Conservation (phyloP, 2,888 invertebrate genomes). For the Polymixis lichenea region DNA sequence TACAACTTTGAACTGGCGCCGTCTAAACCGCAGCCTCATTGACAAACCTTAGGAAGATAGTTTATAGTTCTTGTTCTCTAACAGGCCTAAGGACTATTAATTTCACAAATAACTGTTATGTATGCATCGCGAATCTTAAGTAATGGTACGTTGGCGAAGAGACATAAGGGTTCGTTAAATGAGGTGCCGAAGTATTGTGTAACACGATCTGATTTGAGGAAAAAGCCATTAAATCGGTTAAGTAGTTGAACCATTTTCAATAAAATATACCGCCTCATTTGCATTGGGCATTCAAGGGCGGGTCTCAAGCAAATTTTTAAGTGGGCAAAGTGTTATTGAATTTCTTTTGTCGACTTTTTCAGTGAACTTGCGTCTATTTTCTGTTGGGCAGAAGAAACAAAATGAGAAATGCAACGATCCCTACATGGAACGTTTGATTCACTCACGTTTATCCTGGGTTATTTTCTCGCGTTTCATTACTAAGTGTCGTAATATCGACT, state of each 20-base stretch:
- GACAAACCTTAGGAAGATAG: slow-evolving; percentile 8
- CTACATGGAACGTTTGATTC: not conserved
- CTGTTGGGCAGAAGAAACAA: not conserved
- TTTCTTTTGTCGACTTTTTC: not conserved
- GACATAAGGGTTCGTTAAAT: not conserved
- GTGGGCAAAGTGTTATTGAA: not conserved
- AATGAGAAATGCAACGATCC: not conserved
- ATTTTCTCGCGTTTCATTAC: not conserved
- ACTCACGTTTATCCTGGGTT: not conserved
- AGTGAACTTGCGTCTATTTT: not conserved
- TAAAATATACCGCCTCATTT: slow-evolving; percentile 4
- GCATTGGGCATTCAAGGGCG: not conserved
- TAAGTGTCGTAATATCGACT: not conserved
- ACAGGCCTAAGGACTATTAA: slow-evolving; percentile 10
- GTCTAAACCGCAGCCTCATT: slow-evolving; percentile 20
- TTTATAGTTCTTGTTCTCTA: slow-evolving; percentile 1
- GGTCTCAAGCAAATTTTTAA: not conserved
- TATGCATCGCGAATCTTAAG: not conserved
- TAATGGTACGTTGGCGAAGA: not conserved
- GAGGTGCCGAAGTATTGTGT: not conserved
- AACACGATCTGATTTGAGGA: not conserved
- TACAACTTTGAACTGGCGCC: slow-evolving; percentile 57
- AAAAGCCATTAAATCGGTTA: not conserved
- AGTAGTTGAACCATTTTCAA: not conserved
- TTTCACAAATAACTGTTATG: not conserved